phyloP scores from a whole-genome alignment of 1,140 invertebrate genomes.

The Apis cerana region DNA sequence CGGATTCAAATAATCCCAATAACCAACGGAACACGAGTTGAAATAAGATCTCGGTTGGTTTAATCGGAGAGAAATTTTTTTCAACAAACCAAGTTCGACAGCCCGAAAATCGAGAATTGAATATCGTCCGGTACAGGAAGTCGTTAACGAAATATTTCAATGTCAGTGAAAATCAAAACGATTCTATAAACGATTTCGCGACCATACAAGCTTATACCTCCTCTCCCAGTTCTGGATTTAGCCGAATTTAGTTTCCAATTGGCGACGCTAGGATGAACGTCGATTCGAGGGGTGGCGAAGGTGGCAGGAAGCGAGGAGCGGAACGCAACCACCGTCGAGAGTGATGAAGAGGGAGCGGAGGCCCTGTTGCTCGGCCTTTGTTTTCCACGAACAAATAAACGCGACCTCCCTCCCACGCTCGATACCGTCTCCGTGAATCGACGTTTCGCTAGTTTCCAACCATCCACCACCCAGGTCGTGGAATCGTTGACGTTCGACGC shows the following conservation, averaged over 20 bases:
- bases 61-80: too few relatives aligned
- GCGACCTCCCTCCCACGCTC: constrained; percentile 47
- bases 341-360: not conserved
- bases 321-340: constrained; percentile 15
- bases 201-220: not conserved
- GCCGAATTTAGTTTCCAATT: constrained; percentile 31
- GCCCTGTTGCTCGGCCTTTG: constrained; percentile 69
- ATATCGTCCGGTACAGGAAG: too few relatives aligned
- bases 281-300: constrained; percentile 19
- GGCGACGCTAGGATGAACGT: not conserved
- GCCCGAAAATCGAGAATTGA: too few relatives aligned
- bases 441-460: constrained; percentile 44
- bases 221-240: not conserved
- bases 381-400: constrained; percentile 66
- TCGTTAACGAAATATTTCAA: too few relatives aligned
- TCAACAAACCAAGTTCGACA: too few relatives aligned
- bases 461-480: not conserved
- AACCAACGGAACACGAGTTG: too few relatives aligned
- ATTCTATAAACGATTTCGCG: not conserved
- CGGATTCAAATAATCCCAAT: too few relatives aligned
- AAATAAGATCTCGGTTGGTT: too few relatives aligned
- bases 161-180: not conserved
- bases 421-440: constrained; percentile 50
- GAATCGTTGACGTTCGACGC: not conserved
- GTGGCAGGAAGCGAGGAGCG: constrained; percentile 29